phyloP scores from a whole-genome alignment of 2,113 vertebrate species.

The Serinus canaria region DNA sequence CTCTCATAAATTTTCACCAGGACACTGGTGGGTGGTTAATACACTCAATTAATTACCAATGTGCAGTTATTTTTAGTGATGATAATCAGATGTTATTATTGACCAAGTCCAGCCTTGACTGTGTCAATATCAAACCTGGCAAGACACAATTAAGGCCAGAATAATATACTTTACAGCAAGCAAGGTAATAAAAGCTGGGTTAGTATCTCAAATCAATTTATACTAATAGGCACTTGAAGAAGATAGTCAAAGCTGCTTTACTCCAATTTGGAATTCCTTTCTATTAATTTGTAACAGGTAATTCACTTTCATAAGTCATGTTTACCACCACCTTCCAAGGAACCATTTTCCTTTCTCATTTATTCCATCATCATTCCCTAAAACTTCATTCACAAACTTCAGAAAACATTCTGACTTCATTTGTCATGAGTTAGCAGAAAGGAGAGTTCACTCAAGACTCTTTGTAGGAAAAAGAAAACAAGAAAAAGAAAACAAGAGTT shows the following conservation, averaged over 20 bases:
- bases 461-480: not conserved
- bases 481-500: not conserved
- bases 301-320: not conserved
- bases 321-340: not conserved
- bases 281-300: not conserved
- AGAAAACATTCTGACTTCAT: not conserved
- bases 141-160: not conserved
- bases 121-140: not conserved
- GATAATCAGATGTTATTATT: not conserved
- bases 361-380: not conserved
- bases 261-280: not conserved
- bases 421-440: not conserved
- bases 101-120: not conserved
- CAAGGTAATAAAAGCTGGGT: not conserved
- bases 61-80: not conserved
- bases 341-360: not conserved
- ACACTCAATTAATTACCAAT: not conserved
- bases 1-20: not conserved
- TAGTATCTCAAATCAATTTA: constrained; percentile 32
- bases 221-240: not conserved
- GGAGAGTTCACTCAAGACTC: not conserved
- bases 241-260: constrained; percentile 15
- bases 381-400: not conserved
- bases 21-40: not conserved
- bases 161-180: not conserved